Percentiles rank a stretch among this genome's conserved stretches.
phyloP scores from a whole-genome alignment of 2,797 vertebrate species.

The Phyllotis vaccarum region DNA sequence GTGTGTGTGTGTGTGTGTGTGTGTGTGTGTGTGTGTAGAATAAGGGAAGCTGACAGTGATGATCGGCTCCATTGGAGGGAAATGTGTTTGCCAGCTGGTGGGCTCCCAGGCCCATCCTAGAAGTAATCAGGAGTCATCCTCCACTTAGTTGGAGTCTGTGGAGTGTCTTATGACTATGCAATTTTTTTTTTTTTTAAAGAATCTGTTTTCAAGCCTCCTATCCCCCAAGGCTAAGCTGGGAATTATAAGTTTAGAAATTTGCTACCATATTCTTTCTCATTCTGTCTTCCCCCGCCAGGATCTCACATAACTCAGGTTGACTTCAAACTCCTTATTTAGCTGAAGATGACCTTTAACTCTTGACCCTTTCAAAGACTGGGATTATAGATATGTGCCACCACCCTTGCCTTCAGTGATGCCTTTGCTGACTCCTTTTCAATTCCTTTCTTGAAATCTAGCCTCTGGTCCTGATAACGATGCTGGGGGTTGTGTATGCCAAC shows the following conservation, averaged over 20 bases:
- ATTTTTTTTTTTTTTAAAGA: background rate
- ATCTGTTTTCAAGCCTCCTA: background rate
- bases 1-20: too few relatives aligned
- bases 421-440: conserved; percentile 47
- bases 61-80: background rate
- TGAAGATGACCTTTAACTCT: background rate
- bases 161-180: background rate
- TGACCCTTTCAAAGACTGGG: background rate
- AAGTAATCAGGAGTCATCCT: background rate
- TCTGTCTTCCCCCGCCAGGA: background rate
- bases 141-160: background rate
- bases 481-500: background rate
- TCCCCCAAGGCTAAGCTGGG: background rate
- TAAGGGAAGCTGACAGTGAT: background rate
- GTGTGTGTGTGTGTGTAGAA: too few relatives aligned
- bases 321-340: background rate
- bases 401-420: background rate
- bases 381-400: background rate
- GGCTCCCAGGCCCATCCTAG: background rate
- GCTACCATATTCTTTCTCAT: background rate
- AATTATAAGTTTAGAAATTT: background rate
- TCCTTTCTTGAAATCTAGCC: conserved; percentile 12
- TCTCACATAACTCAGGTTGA: background rate
- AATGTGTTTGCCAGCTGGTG: background rate
- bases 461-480: background rate